Evolutionary conservation across 2,888 invertebrate species (phyloP).

Genomic region (Macrosiphum euphorbiae): DNA sequence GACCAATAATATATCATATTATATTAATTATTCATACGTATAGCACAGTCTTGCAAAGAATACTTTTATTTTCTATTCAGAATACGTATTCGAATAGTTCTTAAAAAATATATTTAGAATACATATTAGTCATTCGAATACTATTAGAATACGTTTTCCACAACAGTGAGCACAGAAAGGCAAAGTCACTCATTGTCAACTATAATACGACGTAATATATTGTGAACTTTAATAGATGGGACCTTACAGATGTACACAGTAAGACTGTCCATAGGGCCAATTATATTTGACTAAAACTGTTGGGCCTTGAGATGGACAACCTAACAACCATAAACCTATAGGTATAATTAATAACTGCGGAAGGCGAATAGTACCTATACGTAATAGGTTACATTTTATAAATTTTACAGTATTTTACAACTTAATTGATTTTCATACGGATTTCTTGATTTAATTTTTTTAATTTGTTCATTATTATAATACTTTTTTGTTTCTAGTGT

Average conservation of each 20-base stretch:
- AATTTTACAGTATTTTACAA: background rate
- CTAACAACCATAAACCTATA: background rate
- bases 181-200: background rate
- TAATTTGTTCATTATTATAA: background rate
- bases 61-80: too few relatives aligned
- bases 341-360: background rate
- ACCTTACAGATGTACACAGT: background rate
- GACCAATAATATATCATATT: background rate
- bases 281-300: background rate
- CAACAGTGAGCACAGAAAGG: background rate
- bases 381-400: background rate
- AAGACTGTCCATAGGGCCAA: background rate
- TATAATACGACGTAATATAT: background rate
- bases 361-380: background rate
- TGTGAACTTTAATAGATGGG: background rate
- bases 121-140: too few relatives aligned
- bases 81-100: too few relatives aligned
- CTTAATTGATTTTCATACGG: background rate
- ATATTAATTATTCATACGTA: background rate
- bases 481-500: background rate
- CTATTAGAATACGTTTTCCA: too few relatives aligned
- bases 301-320: background rate
- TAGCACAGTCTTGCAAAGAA: too few relatives aligned
- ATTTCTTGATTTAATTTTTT: background rate
- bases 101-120: too few relatives aligned